Conservation (phyloP, 2,888 invertebrate genomes). For the Lasioglossum marginatum region DNA sequence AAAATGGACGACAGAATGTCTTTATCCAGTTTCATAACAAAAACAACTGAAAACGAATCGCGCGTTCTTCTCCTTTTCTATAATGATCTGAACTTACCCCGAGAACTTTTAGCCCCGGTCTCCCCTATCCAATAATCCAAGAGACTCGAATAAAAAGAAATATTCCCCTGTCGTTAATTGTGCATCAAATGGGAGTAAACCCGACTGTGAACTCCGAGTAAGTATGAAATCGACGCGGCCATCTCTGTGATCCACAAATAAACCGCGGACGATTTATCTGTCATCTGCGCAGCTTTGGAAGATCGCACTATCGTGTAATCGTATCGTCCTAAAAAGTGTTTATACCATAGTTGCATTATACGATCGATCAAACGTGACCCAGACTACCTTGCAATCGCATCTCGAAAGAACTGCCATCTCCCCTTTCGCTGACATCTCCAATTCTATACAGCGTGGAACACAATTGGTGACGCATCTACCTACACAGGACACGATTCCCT, state of each 20-base stretch:
- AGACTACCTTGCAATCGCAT: background rate
- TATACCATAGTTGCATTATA: slow-evolving; percentile 14
- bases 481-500: background rate
- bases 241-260: slow-evolving; percentile 4
- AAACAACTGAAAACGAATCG: too few relatives aligned
- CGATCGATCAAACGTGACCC: slow-evolving; percentile 35
- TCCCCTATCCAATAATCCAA: background rate
- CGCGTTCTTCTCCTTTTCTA: too few relatives aligned
- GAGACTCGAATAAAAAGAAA: background rate
- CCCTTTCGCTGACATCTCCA: slow-evolving; percentile 16
- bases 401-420: slow-evolving; percentile 20
- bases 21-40: too few relatives aligned
- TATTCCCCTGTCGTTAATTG: background rate
- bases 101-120: too few relatives aligned
- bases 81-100: too few relatives aligned
- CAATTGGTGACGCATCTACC: background rate
- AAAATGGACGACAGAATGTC: too few relatives aligned
- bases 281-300: background rate
- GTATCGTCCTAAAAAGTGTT: slow-evolving; percentile 21
- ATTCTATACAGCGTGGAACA: background rate
- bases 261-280: background rate
- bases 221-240: background rate
- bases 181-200: background rate
- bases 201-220: background rate
- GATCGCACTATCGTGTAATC: background rate